These are phyloP conservation scores for Ctenomys sociabilis DNA, from an alignment of 2,113 vertebrate species.

Conservation along the genomic window DNA sequence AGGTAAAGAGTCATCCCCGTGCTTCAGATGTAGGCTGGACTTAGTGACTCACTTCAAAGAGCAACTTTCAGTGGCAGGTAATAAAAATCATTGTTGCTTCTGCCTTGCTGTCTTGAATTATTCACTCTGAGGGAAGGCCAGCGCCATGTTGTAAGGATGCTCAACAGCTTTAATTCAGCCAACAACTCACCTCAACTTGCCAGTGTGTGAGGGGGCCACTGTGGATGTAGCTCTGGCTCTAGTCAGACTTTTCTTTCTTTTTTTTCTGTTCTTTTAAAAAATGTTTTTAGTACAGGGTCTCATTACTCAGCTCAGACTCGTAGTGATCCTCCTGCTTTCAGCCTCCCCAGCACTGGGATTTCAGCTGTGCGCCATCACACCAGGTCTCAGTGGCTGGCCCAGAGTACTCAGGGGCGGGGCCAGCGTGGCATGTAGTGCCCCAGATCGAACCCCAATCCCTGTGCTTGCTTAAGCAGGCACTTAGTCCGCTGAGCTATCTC, in stretches of 20 bases:
- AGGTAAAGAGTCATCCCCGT: background rate
- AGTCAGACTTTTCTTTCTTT: background rate
- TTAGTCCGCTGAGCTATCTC: too few relatives aligned
- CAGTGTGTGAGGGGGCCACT: background rate
- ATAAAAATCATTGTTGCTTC: slow-evolving; percentile 30
- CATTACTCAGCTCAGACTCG: too few relatives aligned
- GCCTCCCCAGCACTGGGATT: too few relatives aligned
- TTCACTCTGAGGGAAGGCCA: background rate
- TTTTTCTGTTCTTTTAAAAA: too few relatives aligned
- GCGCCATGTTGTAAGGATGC: slow-evolving; percentile 35
- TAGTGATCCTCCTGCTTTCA: too few relatives aligned
- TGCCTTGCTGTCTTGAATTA: background rate
- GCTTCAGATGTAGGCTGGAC: background rate
- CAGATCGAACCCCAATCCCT: too few relatives aligned
- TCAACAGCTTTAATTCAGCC: background rate
- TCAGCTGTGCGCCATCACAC: too few relatives aligned
- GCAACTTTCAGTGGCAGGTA: background rate
- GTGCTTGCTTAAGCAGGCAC: too few relatives aligned
- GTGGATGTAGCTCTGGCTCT: background rate
- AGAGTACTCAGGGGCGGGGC: too few relatives aligned
- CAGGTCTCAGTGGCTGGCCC: too few relatives aligned
- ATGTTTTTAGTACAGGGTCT: too few relatives aligned
- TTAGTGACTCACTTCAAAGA: slow-evolving; percentile 49
- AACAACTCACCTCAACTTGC: background rate
- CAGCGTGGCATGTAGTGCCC: too few relatives aligned